Conservation (phyloP, 2,797 vertebrate species). For the Psittacula echo region DNA sequence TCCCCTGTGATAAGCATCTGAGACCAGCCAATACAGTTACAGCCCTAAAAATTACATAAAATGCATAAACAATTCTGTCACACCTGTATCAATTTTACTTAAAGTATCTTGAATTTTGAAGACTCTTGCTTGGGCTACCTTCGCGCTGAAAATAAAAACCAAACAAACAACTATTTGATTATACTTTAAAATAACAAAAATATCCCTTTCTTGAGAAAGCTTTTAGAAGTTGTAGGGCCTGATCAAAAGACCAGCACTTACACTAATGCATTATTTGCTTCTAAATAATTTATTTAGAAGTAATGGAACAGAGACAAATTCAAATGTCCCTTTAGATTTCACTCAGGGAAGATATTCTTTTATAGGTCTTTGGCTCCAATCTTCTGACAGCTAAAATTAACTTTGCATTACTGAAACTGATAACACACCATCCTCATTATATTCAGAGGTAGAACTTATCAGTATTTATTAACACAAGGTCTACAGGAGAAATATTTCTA, state of each 20-base stretch:
- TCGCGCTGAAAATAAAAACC: accelerated
- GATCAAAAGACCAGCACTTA: background rate
- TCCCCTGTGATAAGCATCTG: background rate
- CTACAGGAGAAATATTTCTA: slow-evolving; percentile 20
- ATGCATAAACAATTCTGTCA: background rate
- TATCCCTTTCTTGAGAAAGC: background rate
- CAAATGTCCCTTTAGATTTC: slow-evolving; percentile 38
- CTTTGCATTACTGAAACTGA: slow-evolving; percentile 41
- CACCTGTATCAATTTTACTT: background rate
- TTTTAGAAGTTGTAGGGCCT: background rate
- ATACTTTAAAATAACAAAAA: background rate
- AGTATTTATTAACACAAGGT: slow-evolving; percentile 37
- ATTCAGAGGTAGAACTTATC: background rate
- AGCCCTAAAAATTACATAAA: background rate
- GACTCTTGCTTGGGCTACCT: background rate
- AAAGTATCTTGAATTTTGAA: background rate
- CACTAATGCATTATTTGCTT: slow-evolving; percentile 8
- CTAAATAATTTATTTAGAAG: slow-evolving; percentile 33
- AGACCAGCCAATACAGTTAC: background rate
- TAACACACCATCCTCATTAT: background rate
- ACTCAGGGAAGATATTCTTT: slow-evolving; percentile 31
- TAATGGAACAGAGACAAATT: slow-evolving; percentile 43
- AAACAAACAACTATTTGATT: background rate
- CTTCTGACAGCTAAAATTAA: slow-evolving; percentile 55
- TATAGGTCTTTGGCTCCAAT: slow-evolving; percentile 37